phyloP scores from a whole-genome alignment of 2,797 vertebrate genomes.

The Smutsia gigantea region DNA sequence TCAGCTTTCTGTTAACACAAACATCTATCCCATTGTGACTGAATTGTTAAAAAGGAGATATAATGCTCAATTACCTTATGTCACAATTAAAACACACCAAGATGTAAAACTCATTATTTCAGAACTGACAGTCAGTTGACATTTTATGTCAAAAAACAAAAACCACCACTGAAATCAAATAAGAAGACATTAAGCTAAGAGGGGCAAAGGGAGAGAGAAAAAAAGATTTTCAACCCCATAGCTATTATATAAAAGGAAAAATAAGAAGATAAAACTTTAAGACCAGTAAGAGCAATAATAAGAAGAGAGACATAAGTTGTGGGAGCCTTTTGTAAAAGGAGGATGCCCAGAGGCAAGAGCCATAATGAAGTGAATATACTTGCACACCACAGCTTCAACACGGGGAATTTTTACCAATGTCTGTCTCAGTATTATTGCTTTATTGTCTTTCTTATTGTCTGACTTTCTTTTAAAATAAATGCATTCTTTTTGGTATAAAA shows the following conservation, averaged over 20 bases:
- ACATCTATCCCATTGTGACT: not conserved
- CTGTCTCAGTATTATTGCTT: not conserved
- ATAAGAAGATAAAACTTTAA: not conserved
- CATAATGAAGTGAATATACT: accelerated
- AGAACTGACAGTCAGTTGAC: not conserved
- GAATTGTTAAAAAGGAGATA: not conserved
- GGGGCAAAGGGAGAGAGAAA: not conserved
- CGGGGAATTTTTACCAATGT: not conserved
- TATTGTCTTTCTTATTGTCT: not conserved
- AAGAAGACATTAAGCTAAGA: not conserved
- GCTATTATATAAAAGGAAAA: not conserved
- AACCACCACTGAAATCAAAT: not conserved
- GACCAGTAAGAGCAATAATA: not conserved
- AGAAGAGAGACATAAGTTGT: not conserved
- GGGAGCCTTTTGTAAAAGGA: not conserved
- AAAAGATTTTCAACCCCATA: not conserved
- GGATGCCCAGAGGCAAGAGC: not conserved
- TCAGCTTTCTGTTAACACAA: not conserved
- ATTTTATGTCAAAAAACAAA: slow-evolving; percentile 24
- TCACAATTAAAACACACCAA: slow-evolving; percentile 9
- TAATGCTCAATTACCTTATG: not conserved
- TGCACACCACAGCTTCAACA: not conserved
- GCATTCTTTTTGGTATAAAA: not conserved
- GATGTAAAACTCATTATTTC: slow-evolving; percentile 39
- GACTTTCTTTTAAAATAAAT: not conserved